Base-by-base conservation (phyloP, 2,888 invertebrate genomes). In the Sarcophaga subvicina region DNA sequence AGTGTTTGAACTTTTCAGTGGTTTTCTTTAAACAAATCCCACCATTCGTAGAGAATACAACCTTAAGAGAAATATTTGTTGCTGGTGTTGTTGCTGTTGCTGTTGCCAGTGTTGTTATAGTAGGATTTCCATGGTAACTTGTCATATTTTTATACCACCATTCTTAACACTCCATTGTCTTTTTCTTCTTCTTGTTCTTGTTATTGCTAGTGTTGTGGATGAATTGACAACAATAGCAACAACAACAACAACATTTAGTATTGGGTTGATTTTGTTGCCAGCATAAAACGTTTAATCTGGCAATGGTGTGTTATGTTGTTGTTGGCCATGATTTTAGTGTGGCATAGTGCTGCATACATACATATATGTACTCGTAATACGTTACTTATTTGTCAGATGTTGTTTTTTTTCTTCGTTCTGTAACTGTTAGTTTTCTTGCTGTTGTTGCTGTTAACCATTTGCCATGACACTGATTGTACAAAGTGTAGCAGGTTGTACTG, bases 331-430 rank as follows among this genome's bases (percentile, higher is more conserved):
- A 80, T 25, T 63, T 64, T 64, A 60, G 45, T 77, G 76, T 64
- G 76, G 83, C 71, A 72, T 22, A 72, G 27, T 66, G 20, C 5
- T 87, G 70, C 22, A 22, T 22, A 22, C 22, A 22, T 22, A 22
- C 1, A 22, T 22, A 1, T 64, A 66, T 78, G 14, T 75, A 14
- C 17, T 37, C 37, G 37, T 37, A 37, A 54, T 54, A 54, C 54
- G 54, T 54, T 54, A 45, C 85, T 83, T 54, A 54, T 54, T 54
- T 54, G 54, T 54, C 54, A 66, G 64, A 76, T 64, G 10, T 25
- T 54, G 17, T 73, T 79, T 78, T 83, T 79, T 92, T 91, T 91
- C 91, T 92, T 92, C 91, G 92, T 89, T 90, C 89, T 79, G 90
- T 90, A 91, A 90, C 92, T 91, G 90, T 91, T 92, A 91, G 91